Evolutionary conservation across 2,888 invertebrate genomes (phyloP), one percentile per base, ranked within the genome.

Genomic region (Thecocarcelia acutangulata): DNA sequence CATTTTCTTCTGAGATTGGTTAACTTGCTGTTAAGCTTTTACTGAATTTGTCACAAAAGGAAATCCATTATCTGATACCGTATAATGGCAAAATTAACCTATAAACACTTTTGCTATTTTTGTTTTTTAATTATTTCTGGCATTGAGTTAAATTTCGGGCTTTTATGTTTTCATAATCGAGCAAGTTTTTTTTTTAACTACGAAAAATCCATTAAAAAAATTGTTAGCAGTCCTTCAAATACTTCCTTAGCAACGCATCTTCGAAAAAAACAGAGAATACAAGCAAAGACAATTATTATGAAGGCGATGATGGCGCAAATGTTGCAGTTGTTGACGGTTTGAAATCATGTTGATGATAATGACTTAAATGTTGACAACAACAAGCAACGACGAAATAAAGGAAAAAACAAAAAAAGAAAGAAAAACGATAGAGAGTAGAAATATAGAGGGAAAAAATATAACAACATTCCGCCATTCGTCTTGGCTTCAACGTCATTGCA

Each of bases 301-400:
- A 70, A 56, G 40, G 69, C 56, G 74, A 58, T 15, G 61, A 50
- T 58, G 56, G 42, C 19, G 64, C 66, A 58, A 56, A 70, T 56
- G 37, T 69, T 50, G 15, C 40, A 46, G 24, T 56, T 46, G 37
- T 54, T 54, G 63, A 52, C n/a, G 48, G 19, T 28, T 61, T 52
- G 44, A 52, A 76, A 11, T 59, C 24, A 52, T 73, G 13, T 63
- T 56, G 33, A 75, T 80, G 70, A 75, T 80, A 80, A 80, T 80
- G 76, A 80, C 64, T 80, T 76, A 66, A 76, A 76, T 76, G 64
- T 59, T 80, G 80, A 76, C 76, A 70, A 80, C 63, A 64, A 58
- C 58, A 64, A 64, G 17, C 58, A 59, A 48, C 28, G 24, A 48
- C 33, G 33, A 33, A 33, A 33, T n/a, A n/a, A 28, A 28, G 3